Evolutionary conservation across 2,113 vertebrate genomes (phyloP).

Genomic region (Phaethornis superciliosus): DNA sequence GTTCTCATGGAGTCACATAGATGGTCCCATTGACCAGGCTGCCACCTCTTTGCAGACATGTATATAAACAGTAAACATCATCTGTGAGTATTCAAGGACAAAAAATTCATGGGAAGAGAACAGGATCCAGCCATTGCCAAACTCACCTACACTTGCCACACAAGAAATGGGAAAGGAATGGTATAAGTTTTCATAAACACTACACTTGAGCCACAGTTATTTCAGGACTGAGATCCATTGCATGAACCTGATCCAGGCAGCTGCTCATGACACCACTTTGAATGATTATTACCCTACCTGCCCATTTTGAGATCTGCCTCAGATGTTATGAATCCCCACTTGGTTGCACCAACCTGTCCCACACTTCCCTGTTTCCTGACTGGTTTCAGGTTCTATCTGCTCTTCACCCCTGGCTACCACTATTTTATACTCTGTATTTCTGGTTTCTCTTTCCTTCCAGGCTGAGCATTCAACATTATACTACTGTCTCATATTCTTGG

Average conservation of each 20-base stretch:
- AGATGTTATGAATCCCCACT: too few relatives aligned
- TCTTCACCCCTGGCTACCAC: not conserved
- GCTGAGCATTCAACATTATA: not conserved
- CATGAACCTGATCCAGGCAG: not conserved
- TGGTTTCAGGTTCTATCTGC: not conserved
- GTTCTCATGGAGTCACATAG: not conserved
- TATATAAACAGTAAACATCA: fast-evolving
- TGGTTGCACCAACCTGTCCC: not conserved
- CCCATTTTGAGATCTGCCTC: not conserved
- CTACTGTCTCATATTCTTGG: not conserved
- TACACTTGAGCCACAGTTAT: too few relatives aligned
- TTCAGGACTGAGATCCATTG: not conserved
- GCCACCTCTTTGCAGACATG: not conserved
- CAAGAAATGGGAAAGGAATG: not conserved
- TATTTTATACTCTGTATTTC: not conserved
- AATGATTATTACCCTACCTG: not conserved
- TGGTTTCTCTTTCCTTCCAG: not conserved
- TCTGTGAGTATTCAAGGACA: not conserved
- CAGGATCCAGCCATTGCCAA: not conserved
- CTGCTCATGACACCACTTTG: not conserved
- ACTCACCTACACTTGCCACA: not conserved
- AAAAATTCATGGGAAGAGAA: not conserved
- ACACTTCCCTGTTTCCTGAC: not conserved
- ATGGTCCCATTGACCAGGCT: not conserved
- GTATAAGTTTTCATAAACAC: not conserved